Conservation (phyloP, 2,888 invertebrate genomes). For the Polymixis lichenea region DNA sequence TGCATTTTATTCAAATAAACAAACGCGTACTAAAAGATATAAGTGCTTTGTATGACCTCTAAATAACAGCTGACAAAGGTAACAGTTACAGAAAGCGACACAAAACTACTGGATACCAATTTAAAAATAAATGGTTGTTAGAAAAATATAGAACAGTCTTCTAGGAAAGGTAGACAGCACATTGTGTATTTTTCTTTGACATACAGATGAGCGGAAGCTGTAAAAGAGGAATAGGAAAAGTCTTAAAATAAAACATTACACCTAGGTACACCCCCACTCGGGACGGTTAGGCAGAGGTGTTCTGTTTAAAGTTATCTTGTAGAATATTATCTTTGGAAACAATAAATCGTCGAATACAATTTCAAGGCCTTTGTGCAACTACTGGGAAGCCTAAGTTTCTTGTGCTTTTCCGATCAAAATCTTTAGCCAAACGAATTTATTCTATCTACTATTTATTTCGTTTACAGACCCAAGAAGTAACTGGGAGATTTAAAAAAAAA, state of each 20-base stretch:
- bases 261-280: not conserved
- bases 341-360: not conserved
- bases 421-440: not conserved
- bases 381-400: not conserved
- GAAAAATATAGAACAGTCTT: constrained; percentile 21
- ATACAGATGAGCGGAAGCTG: not conserved
- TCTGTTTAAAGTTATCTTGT: not conserved
- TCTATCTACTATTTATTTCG: too few species aligned
- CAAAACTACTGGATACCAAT: constrained; percentile 3
- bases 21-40: not conserved
- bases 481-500: not conserved
- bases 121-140: constrained; percentile 29
- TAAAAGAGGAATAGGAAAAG: constrained; percentile 4
- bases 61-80: constrained; percentile 1
- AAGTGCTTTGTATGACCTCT: not conserved
- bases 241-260: constrained; percentile 16
- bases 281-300: not conserved
- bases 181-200: constrained; percentile 47
- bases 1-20: not conserved
- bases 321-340: too few species aligned
- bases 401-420: not conserved
- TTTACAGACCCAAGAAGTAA: too few species aligned
- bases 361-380: not conserved
- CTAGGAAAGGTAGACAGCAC: constrained; percentile 8
- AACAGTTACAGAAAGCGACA: not conserved